Evolutionary conservation across 2,888 invertebrate genomes (phyloP).

Genomic region (Metacarcinus magister): DNA sequence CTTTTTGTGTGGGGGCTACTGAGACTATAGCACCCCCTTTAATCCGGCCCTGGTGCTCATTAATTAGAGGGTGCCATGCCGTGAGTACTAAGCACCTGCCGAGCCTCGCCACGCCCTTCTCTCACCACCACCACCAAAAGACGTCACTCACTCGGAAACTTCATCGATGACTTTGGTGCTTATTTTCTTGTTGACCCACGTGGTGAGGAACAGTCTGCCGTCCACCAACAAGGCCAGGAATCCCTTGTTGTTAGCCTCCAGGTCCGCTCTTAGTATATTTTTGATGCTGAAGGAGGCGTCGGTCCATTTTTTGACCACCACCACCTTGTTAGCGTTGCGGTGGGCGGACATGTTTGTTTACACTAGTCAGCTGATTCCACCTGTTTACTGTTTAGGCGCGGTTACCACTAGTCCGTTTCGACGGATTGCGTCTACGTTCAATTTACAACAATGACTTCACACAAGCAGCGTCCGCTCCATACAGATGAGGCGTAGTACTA

Average conservation of each 20-base stretch:
- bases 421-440: too few species aligned
- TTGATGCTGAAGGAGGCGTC: constrained; percentile 52
- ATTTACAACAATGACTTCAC: too few species aligned
- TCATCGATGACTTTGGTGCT: constrained; percentile 67
- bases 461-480: too few species aligned
- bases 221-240: constrained; percentile 62
- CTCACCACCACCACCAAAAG: neutral
- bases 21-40: too few species aligned
- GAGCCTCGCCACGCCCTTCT: too few species aligned
- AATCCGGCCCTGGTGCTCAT: too few species aligned
- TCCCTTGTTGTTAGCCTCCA: constrained; percentile 77
- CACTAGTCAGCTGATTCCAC: constrained; percentile 60
- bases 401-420: too few species aligned
- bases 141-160: constrained; percentile 71
- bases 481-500: too few species aligned
- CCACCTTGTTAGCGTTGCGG: constrained; percentile 70
- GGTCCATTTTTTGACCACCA: constrained; percentile 70
- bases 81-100: too few species aligned
- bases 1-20: too few species aligned
- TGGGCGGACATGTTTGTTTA: constrained; percentile 74
- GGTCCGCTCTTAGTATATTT: constrained; percentile 65
- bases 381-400: too few species aligned
- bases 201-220: constrained; percentile 69
- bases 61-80: too few species aligned
- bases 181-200: constrained; percentile 77